Evolutionary conservation across 53 echinoderm and acorn worm species (phyloP), one percentile per base, ranked within the genome.

Genomic region (Astropecten irregularis): DNA sequence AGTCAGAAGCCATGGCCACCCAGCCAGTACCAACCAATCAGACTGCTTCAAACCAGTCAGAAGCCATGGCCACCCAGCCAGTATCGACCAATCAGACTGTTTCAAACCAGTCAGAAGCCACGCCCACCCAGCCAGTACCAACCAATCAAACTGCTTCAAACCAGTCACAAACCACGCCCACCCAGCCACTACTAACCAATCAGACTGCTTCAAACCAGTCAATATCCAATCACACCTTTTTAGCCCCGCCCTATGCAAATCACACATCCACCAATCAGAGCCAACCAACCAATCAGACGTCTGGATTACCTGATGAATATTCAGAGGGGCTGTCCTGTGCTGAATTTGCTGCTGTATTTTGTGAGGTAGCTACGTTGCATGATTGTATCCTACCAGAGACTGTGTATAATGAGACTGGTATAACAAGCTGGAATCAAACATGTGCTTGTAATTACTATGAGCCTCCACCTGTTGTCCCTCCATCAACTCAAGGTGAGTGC

Each of bases 401-500:
- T 19, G 76, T 76, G 76, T 56, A 57, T 58, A 76, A 76, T 58
- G 58, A 76, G 51, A 76, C 76, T 7, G 76, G 57, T 40, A 39
- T 23, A 1, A 19, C 1, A 4, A 11, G 40, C 20, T 35, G 58
- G 39, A 58, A 76, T 14, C 40, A 18, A 15, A 56, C 57, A 31
- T 76, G 76, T 22, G 58, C 57, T 8, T 76, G 76, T 71, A 27
- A 3, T 31, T 40, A 16, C 34, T 53, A 84, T 26, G 18, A 84
- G 35, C 57, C 55, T 11, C 67, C 69, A 2, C 83, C 67, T 2
- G 8, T 27, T 9, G 15, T 23, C 2, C 81, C 48, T 44, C 38
- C 40, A 11, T 46, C 57, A 69, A 10, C 51, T 36, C 50, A 66
- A 15, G 50, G 55, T 50, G 31, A 56, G 40, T 21, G 2, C 9